A percentile compares a stretch with the other conserved stretches of the same genome.
Evolutionary conservation across 2,888 invertebrate species (phyloP).

Genomic region (Philhelius pedissequus): DNA sequence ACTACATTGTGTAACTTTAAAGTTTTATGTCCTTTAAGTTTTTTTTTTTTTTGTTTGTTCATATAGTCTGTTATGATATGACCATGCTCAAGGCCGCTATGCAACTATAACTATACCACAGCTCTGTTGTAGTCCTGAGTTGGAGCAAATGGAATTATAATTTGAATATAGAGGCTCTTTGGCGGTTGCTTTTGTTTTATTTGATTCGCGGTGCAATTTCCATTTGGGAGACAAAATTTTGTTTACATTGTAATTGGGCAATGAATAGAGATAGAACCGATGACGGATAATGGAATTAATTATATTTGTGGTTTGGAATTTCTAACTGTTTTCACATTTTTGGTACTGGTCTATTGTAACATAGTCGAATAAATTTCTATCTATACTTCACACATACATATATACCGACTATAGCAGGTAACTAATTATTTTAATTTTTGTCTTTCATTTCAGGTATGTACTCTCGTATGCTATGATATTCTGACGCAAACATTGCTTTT

Average conservation of each 20-base stretch:
- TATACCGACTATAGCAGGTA: neutral
- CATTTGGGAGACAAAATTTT: conserved; percentile 11
- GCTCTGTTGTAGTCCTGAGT: neutral
- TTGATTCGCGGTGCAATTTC: conserved; percentile 29
- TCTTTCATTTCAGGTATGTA: conserved; percentile 47
- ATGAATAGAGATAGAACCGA: conserved; percentile 13
- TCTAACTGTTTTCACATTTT: neutral
- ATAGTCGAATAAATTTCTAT: neutral
- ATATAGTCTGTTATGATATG: conserved; percentile 46
- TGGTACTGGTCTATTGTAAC: neutral
- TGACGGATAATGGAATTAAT: conserved; percentile 6
- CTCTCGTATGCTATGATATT: neutral
- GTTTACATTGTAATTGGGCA: conserved; percentile 48
- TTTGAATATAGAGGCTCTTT: conserved; percentile 34
- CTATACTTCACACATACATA: neutral
- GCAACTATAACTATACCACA: neutral
- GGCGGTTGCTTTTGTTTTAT: conserved; percentile 27
- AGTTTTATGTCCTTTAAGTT: conserved; percentile 21
- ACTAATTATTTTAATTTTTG: neutral
- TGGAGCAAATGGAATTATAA: conserved; percentile 56
- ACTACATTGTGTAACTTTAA: conserved; percentile 33
- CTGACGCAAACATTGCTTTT: neutral
- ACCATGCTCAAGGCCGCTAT: conserved; percentile 1
- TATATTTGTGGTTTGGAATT: conserved; percentile 9
- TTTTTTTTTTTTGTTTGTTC: neutral